These are phyloP conservation scores for Microcebus tavaratra DNA, from an alignment of 2,113 vertebrate genomes.

Conservation along the genomic window DNA sequence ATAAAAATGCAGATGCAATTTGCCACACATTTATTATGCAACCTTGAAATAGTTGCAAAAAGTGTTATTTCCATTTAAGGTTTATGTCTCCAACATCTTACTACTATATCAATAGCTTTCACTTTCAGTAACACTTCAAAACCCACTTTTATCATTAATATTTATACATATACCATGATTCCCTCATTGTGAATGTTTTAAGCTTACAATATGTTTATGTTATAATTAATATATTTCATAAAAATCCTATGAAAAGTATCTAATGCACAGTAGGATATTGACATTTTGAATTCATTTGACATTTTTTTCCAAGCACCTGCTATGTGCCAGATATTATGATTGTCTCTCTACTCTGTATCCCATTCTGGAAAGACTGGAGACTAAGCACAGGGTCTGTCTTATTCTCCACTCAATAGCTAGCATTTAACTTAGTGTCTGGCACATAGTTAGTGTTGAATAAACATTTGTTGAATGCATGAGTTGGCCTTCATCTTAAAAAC, in stretches of 20 bases:
- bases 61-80: neutral
- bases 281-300: constrained; percentile 34
- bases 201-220: neutral
- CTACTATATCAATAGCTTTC: neutral
- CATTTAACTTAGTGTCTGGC: neutral
- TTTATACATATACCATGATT: neutral
- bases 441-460: neutral
- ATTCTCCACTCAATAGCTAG: neutral
- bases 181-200: neutral
- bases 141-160: neutral
- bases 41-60: neutral
- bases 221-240: neutral
- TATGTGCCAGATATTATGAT: neutral
- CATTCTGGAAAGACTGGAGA: neutral
- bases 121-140: constrained; percentile 25
- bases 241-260: neutral
- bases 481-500: neutral
- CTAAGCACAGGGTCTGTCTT: neutral
- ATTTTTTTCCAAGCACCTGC: neutral
- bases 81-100: neutral
- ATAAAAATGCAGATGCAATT: neutral
- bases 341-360: neutral
- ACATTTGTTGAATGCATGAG: neutral
- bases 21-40: neutral
- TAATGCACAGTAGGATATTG: neutral